These are phyloP conservation scores for Glaucidium brasilianum DNA, from an alignment of 2,113 vertebrate species.

Conservation along the genomic window DNA sequence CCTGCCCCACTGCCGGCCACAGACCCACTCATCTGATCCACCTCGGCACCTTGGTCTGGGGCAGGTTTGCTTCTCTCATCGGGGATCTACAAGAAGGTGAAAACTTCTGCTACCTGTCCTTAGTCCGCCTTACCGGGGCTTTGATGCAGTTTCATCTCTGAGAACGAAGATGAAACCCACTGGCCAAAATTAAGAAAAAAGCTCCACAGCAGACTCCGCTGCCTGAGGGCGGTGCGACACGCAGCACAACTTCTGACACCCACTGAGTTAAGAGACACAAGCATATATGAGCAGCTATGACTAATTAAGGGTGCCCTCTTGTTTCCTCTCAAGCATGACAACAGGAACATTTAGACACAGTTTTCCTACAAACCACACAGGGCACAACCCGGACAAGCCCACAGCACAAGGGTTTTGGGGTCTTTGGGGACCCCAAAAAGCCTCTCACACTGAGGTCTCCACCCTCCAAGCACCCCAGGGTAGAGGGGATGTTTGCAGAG, in stretches of 20 bases:
- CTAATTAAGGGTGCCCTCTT: not conserved
- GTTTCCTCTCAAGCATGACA: not conserved
- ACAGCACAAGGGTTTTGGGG: accelerated
- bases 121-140: not conserved
- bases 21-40: not conserved
- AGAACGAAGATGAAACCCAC: accelerated
- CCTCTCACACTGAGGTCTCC: not conserved
- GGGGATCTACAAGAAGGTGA: not conserved
- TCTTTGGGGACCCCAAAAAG: not conserved
- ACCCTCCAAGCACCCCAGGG: accelerated
- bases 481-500: not conserved
- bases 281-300: not conserved
- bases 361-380: not conserved
- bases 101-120: not conserved
- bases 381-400: not conserved
- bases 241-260: not conserved
- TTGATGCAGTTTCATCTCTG: accelerated
- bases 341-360: not conserved
- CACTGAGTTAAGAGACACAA: not conserved
- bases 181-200: not conserved
- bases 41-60: accelerated
- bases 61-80: not conserved
- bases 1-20: not conserved
- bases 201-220: not conserved
- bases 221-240: not conserved